Conservation (phyloP, 1,140 invertebrate species). For the Neuroterus valhalla region DNA sequence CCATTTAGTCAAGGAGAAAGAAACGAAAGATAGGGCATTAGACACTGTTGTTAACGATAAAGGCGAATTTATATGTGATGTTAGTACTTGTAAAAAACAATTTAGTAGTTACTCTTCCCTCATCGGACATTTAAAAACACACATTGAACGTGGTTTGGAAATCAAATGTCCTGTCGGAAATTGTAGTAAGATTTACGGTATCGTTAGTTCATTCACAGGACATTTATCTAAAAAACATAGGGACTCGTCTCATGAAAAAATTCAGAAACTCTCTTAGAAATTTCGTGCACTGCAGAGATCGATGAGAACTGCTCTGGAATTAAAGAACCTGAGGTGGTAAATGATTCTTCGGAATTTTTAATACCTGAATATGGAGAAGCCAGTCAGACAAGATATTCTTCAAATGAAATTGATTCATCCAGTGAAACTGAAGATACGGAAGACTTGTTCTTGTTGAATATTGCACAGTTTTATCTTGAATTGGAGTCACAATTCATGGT, state of each 20-base stretch:
- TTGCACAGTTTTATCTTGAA: conserved; percentile 20
- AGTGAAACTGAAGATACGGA: background rate
- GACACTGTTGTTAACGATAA: background rate
- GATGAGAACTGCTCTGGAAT: background rate
- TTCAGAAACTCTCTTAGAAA: too few relatives aligned
- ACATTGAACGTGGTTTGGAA: conserved; percentile 18
- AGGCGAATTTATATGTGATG: conserved; percentile 27
- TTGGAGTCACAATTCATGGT: background rate
- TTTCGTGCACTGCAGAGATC: background rate
- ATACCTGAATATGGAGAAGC: background rate
- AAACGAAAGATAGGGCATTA: too few relatives aligned
- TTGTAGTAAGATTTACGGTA: background rate
- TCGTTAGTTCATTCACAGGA: background rate
- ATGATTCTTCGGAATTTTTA: too few relatives aligned
- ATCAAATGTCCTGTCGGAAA: conserved; percentile 18
- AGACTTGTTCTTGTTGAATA: background rate
- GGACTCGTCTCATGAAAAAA: background rate
- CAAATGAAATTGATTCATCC: background rate
- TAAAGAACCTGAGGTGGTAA: background rate
- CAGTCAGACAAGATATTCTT: background rate
- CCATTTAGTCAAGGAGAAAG: too few relatives aligned
- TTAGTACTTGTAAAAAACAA: conserved; percentile 31
- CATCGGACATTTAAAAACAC: conserved; percentile 34
- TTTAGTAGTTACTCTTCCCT: background rate
- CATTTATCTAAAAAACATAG: background rate